These are phyloP conservation scores for Andrena hattorfiana DNA, from an alignment of 2,888 invertebrate genomes.

Conservation along the genomic window DNA sequence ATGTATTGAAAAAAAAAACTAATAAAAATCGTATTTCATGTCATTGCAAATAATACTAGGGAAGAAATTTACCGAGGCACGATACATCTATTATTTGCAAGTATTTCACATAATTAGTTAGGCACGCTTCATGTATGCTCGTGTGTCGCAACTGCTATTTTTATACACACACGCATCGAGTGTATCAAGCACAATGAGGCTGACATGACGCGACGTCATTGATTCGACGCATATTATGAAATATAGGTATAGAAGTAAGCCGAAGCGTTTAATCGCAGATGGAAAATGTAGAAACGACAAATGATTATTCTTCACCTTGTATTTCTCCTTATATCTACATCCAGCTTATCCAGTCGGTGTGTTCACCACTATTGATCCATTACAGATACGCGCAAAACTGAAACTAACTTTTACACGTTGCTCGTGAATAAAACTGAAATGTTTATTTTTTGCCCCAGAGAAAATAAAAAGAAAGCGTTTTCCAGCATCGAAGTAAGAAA, in stretches of 20 bases:
- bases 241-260: background rate
- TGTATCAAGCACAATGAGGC: background rate
- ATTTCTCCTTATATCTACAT: constrained; percentile 69
- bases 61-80: background rate
- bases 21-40: background rate
- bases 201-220: too few species aligned
- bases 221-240: too few species aligned
- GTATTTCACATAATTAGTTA: background rate
- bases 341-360: constrained; percentile 64
- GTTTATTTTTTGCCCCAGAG: background rate
- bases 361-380: constrained; percentile 70
- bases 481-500: too few species aligned
- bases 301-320: constrained; percentile 71
- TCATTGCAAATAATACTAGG: background rate
- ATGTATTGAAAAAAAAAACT: background rate
- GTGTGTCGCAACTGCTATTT: constrained; percentile 7
- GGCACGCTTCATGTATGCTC: background rate
- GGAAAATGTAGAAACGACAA: constrained; percentile 59
- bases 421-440: constrained; percentile 23
- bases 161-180: background rate
- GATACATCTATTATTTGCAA: background rate
- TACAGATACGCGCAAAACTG: constrained; percentile 53
- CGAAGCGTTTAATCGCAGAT: constrained; percentile 2
- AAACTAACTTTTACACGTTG: constrained; percentile 56
- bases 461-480: constrained; percentile 3